These are phyloP conservation scores for Bradypodion ventrale DNA, from an alignment of 2,797 vertebrate genomes.

Conservation along the genomic window DNA sequence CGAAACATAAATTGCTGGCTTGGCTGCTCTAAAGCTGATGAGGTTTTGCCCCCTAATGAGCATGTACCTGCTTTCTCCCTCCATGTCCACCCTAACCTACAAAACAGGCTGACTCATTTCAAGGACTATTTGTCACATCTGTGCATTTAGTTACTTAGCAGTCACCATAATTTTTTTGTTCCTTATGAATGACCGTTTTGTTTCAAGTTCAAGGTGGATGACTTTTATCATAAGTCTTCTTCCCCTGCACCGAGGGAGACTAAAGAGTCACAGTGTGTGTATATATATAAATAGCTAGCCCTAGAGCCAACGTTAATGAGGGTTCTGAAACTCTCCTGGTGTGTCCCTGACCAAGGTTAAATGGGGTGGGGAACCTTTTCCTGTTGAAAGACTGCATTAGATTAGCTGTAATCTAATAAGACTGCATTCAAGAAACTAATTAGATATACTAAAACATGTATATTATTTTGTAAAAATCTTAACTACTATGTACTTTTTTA, in stretches of 20 bases:
- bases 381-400: no score
- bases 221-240: not conserved
- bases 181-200: not conserved
- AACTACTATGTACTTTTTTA: no score
- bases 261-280: not conserved
- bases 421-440: no score
- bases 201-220: not conserved
- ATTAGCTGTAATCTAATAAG: no score
- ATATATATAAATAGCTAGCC: not conserved
- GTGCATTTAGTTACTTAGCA: not conserved
- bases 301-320: slow-evolving; percentile 1
- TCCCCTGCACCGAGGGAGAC: not conserved
- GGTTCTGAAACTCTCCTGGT: not conserved
- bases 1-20: not conserved
- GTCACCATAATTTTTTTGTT: not conserved
- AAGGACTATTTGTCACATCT: not conserved
- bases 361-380: no score
- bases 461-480: no score
- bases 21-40: not conserved
- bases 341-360: not conserved
- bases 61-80: not conserved
- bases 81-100: not conserved
- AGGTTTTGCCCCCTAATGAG: not conserved
- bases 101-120: not conserved
- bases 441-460: no score